Base-by-base conservation (phyloP, 2,113 vertebrate genomes). In the Terrapene triunguis region DNA sequence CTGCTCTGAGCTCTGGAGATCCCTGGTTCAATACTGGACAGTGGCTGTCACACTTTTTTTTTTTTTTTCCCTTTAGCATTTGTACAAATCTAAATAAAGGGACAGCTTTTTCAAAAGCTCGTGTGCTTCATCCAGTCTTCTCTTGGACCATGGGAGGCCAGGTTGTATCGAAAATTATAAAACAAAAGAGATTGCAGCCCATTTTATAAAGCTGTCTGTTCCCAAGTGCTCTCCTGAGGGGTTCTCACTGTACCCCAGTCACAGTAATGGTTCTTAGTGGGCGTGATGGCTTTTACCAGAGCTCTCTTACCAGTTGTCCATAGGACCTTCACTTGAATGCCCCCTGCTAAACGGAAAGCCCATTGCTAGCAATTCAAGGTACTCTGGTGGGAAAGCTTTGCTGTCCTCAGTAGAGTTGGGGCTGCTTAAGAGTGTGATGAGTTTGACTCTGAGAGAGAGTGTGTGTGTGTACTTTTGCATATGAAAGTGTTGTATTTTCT, bases 331-430 rank as follows among this genome's bases (percentile, higher is more conserved):
- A 32, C 13, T 29, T 93, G 88, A 94, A 96, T 88, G 88, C 59
- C 50, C 10, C 10, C 79, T 90, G 85, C 47, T 6, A 90, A 35
- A 85, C 14, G 85, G 88, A 97, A 96, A 96, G 44, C 54, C 32
- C 59, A 50, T 94, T 85, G 92, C 12, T 35, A 94, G 89, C 92
- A 83, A 89, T 93, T 96, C 95, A 4, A 19, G 47, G 1, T 42
- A 21, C 24, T 92, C 65, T 53, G 72, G 87, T 94, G 93, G 86
- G 86, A 53, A 94, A 97, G 93, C 95, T 29, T 12, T 94, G 89
- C 84, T 89, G 47, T 74, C 94, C 84, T 96, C 50, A 0, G 88
- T 91, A 86, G 82, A 85, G 55, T 83, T 92, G 35, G 19, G 32
- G 74, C 83, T 82, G 2, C 55, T 82, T 90, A 79, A 10, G 14